Conservation (phyloP, 2,113 vertebrate species). For the Baryphthengus martii region DNA sequence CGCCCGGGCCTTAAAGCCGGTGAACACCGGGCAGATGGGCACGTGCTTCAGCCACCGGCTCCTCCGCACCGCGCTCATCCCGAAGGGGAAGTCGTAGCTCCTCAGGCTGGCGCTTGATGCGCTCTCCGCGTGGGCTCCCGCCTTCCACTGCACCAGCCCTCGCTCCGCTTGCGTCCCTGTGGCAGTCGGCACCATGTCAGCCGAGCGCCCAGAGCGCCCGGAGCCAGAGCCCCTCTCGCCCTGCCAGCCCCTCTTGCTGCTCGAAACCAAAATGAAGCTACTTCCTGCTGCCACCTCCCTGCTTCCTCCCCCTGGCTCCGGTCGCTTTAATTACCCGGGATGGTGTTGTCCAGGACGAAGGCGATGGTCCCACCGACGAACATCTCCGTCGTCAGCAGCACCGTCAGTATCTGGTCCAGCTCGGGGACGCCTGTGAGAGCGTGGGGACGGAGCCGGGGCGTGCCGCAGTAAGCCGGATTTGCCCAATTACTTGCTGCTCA, state of each 20-base stretch:
- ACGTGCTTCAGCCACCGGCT: slow-evolving; percentile 75
- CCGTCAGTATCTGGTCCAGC: slow-evolving; percentile 92
- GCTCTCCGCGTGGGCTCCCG: slow-evolving; percentile 73
- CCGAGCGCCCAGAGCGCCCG: accelerated
- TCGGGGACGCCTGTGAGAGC: slow-evolving; percentile 80
- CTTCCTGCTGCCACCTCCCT: too few relatives aligned
- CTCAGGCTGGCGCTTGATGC: slow-evolving; percentile 50
- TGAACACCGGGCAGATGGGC: slow-evolving; percentile 90
- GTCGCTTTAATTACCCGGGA: slow-evolving; percentile 77
- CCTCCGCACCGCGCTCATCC: slow-evolving; percentile 80
- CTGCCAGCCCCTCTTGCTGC: background rate
- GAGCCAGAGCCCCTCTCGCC: accelerated
- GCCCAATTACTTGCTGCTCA: background rate
- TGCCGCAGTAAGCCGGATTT: background rate
- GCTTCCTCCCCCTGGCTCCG: background rate
- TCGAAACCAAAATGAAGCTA: accelerated
- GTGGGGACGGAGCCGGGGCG: accelerated
- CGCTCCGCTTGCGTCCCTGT: slow-evolving; percentile 86
- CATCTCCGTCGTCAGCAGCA: slow-evolving; percentile 96
- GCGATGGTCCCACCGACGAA: slow-evolving; percentile 93
- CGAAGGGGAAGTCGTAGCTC: slow-evolving; percentile 88
- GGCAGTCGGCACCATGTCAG: accelerated
- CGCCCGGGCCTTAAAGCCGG: slow-evolving; percentile 70
- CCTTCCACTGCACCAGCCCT: slow-evolving; percentile 86
- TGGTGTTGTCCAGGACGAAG: slow-evolving; percentile 93